Evolutionary conservation across 2,888 invertebrate genomes (phyloP).

Genomic region (Yponomeuta evonymella): DNA sequence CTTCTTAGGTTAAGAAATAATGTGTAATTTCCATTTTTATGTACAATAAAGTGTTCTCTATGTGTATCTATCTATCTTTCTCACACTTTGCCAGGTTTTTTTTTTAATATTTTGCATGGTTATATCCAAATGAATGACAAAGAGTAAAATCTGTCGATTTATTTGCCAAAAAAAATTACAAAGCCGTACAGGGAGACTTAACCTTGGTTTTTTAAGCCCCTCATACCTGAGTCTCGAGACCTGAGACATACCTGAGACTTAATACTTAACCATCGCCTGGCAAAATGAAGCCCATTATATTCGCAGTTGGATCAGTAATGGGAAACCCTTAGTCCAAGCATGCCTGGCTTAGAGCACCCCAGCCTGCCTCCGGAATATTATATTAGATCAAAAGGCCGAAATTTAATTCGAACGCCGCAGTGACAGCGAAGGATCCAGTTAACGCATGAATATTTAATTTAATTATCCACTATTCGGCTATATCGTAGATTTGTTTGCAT

Average conservation of each 20-base stretch:
- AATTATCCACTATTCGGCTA: constrained; percentile 1
- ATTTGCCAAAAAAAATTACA: too few species aligned
- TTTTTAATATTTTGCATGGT: too few species aligned
- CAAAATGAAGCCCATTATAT: neutral
- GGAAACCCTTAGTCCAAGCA: neutral
- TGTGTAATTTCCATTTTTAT: too few species aligned
- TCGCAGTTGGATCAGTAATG: neutral
- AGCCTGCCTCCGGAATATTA: neutral
- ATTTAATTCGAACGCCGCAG: neutral
- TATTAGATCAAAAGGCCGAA: neutral
- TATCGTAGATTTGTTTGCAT: constrained; percentile 3
- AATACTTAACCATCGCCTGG: neutral
- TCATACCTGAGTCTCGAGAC: neutral
- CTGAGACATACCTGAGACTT: neutral
- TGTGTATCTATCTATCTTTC: too few species aligned
- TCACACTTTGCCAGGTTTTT: too few species aligned
- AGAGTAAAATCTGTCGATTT: too few species aligned
- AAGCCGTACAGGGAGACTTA: too few species aligned
- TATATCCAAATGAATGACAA: too few species aligned
- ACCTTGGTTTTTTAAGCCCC: neutral
- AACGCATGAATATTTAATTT: constrained; percentile 3
- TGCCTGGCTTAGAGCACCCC: constrained; percentile 1
- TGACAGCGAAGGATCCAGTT: neutral
- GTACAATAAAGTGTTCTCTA: too few species aligned
- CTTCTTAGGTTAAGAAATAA: too few species aligned